Base-by-base conservation (phyloP, 2,888 invertebrate species). In the Cerastis rubricosa region DNA sequence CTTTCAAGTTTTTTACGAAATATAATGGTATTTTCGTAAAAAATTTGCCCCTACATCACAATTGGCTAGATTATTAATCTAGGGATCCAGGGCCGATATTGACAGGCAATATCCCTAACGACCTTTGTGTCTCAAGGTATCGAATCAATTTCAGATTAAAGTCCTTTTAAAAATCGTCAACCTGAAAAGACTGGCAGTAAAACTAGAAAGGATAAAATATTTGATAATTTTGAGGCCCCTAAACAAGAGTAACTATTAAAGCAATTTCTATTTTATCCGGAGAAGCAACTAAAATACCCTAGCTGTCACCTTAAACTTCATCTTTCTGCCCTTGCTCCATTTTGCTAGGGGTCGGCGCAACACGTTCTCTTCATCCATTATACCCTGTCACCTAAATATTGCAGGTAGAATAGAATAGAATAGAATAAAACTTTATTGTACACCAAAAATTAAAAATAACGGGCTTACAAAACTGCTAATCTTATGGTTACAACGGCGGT, bases 191-290 rank as follows among this genome's bases (percentile, higher is more conserved):
- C 17, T 67, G 40, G 35, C 70, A 71, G 69, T 65, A 69, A 35
- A 43, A 22, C 57, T 61, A 54, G 73, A 78, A 70, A 59, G 66
- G 51, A 81, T 85, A 74, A 85, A 84, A 82, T 73, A 71, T 71
- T 29, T 69, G 82, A 57, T 45, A 63, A 51, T 22, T 76, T 65
- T 73, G 64, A 65, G 83, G 85, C 83, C 43, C 22, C n/a, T 6
- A 87, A 87, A 72, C 12, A 1, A 9, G 70, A 59, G 57, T 29
- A 35, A 1, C 35, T 35, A 4, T 11, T 3, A 43, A 54, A 63
- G 11, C 7, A 12, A 9, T 35, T 14, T 64, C 2, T 19, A 1
- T 25, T 19, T 2, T 19, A 9, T 17, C 29, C 19, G 29, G 8
- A 9, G 29, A 29, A 59, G 9, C 2, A 29, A 29, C 8, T 57